Evolutionary conservation across 1,140 invertebrate species (phyloP).

Genomic region (Orchesella cincta): DNA sequence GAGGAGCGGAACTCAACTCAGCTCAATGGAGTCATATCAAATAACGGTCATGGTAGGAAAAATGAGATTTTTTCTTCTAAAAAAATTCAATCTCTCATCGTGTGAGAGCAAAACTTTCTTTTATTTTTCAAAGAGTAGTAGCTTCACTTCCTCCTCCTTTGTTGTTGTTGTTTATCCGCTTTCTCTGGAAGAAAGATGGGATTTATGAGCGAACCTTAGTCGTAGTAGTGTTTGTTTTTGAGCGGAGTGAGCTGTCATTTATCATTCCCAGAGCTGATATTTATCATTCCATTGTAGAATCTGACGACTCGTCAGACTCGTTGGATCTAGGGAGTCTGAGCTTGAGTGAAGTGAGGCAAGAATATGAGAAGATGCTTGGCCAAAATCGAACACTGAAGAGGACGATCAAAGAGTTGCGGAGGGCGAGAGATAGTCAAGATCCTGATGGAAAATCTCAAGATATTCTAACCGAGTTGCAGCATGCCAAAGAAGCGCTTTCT

Average conservation of each 20-base stretch:
- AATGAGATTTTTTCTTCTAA: not conserved
- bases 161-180: too few relatives aligned
- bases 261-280: not conserved
- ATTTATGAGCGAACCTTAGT: too few relatives aligned
- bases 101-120: not conserved
- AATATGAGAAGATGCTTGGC: conserved; percentile 59
- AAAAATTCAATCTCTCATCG: not conserved
- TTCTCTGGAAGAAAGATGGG: too few relatives aligned
- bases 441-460: conserved; percentile 57
- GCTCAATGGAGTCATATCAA: conserved; percentile 29
- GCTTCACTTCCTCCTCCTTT: too few relatives aligned
- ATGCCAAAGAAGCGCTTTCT: conserved; percentile 63
- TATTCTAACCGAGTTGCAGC: conserved; percentile 58
- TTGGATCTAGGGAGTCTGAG: conserved; percentile 41
- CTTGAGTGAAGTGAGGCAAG: conserved; percentile 48
- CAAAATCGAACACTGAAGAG: conserved; percentile 70
- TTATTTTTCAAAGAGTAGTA: too few relatives aligned
- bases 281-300: conserved; percentile 5
- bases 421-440: conserved; percentile 48
- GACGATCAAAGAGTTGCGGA: conserved; percentile 61
- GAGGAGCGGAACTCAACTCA: not conserved
- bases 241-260: not conserved
- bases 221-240: not conserved
- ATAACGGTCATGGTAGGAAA: conserved; percentile 12
- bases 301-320: conserved; percentile 11